phyloP scores from a whole-genome alignment of 2,113 vertebrate species.

The Heteronetta atricapilla region DNA sequence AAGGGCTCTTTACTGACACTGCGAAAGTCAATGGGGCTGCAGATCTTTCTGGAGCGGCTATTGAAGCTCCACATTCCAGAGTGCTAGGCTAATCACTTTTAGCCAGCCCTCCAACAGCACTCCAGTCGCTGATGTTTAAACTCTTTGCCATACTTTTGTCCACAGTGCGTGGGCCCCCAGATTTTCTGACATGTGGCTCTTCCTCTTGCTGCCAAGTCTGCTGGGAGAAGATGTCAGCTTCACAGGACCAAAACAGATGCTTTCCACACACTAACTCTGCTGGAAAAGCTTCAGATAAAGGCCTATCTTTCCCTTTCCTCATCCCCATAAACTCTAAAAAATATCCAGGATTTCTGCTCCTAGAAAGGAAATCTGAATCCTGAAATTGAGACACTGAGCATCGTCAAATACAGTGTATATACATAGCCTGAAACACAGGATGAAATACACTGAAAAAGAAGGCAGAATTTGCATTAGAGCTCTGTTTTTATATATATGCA shows the following conservation, averaged over 20 bases:
- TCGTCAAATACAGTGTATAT: background rate
- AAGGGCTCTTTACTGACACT: background rate
- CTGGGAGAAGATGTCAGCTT: conserved; percentile 26
- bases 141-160: conserved; percentile 49
- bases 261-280: background rate
- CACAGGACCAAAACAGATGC: conserved; percentile 30
- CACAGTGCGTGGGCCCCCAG: background rate
- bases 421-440: background rate
- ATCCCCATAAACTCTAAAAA: background rate
- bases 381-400: background rate
- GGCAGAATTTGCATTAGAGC: background rate
- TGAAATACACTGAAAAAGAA: background rate
- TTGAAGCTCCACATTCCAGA: conserved; percentile 52
- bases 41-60: conserved; percentile 39
- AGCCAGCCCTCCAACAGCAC: conserved; percentile 25
- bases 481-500: background rate
- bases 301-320: background rate
- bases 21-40: conserved; percentile 31
- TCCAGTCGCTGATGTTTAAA: background rate
- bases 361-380: background rate
- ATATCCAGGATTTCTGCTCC: background rate
- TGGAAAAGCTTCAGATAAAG: conserved; percentile 21
- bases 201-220: conserved; percentile 30
- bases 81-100: conserved; percentile 28
- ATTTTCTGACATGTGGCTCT: conserved; percentile 43